A percentile compares a stretch with the other conserved stretches of the same genome.
Conservation (phyloP, 1,140 invertebrate genomes). For the Drosophila truncata region DNA sequence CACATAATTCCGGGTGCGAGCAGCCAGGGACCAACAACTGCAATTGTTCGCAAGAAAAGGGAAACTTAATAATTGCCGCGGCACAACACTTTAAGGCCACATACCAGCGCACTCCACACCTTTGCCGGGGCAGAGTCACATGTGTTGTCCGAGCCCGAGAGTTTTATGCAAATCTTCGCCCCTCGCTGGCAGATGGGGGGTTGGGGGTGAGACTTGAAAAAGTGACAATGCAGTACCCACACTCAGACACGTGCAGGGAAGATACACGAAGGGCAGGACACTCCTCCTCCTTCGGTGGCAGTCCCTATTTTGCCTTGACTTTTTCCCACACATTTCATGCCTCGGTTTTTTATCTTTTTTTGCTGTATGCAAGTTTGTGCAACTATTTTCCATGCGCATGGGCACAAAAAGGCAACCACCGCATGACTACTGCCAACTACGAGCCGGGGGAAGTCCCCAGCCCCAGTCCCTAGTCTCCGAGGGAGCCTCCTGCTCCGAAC, state of each 20-base stretch:
- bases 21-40: conserved; percentile 61
- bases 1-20: conserved; percentile 55
- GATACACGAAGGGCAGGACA: conserved; percentile 37
- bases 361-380: conserved; percentile 75
- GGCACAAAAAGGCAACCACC: conserved; percentile 77
- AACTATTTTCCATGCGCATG: conserved; percentile 84
- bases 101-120: not conserved
- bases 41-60: conserved; percentile 48
- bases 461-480: conserved; percentile 22
- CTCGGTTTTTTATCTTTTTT: conserved; percentile 36
- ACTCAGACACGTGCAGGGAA: conserved; percentile 25
- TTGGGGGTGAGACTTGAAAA: conserved; percentile 37
- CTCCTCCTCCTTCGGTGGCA: conserved; percentile 49
- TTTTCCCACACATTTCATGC: conserved; percentile 42
- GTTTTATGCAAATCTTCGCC: conserved; percentile 69
- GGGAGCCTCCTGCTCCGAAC: not conserved
- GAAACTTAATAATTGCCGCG: conserved; percentile 60
- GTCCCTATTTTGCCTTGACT: conserved; percentile 28
- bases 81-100: conserved; percentile 55
- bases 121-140: conserved; percentile 7
- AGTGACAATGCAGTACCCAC: conserved; percentile 50
- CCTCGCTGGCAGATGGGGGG: conserved; percentile 3
- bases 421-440: conserved; percentile 38
- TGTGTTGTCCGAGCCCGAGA: conserved; percentile 41
- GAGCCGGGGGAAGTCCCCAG: conserved; percentile 30